Evolutionary conservation across 2,797 vertebrate species (phyloP), one percentile per base, ranked within the genome.

Genomic region (Denticeps clupeoides): DNA sequence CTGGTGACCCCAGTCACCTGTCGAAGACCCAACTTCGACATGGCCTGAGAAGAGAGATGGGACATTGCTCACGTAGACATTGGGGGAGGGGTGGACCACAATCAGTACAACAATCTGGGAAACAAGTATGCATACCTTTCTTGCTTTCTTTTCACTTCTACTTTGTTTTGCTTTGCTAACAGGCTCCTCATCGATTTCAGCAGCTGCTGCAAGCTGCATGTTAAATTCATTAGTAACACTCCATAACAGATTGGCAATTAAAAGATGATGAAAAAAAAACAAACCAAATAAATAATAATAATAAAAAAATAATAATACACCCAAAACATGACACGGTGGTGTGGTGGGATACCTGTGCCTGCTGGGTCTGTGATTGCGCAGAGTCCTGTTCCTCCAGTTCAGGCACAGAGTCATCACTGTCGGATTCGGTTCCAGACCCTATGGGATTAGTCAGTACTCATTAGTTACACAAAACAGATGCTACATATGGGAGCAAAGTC

Each of bases 81-180:
- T 19, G 18, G 2, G 19, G 18, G 3, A 19, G 19, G 3, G 6
- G 27, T 11, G 29, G 6, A 1, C 6, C 29, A 29, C 11, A 1
- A n/a, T 38, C 8, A 13, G 2, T 12, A 33, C n/a, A 5, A 28
- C n/a, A 13, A 41, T 5, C n/a, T 1, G n/a, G 4, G 32, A 9
- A n/a, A 19, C 23, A 13, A 1, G 3, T 16, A 35, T 13, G 12
- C 41, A 4, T 73, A 97, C 94, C 90, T 98, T 98, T 46, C 93
- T 85, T 58, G 94, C 94, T 61, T 98, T 97, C 83, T 98, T 98
- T 79, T 98, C 94, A 43, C 93, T 97, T 64, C 94, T 83, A 77
- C 93, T 97, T 77, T 98, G 94, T 89, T 98, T 97, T 51, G 94
- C 94, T 94, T 97, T 98, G 87, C 94, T 98, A 59, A 98, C 94